These are phyloP conservation scores for Clarias batrachus DNA, from an alignment of 2,113 vertebrate genomes.

Conservation along the genomic window DNA sequence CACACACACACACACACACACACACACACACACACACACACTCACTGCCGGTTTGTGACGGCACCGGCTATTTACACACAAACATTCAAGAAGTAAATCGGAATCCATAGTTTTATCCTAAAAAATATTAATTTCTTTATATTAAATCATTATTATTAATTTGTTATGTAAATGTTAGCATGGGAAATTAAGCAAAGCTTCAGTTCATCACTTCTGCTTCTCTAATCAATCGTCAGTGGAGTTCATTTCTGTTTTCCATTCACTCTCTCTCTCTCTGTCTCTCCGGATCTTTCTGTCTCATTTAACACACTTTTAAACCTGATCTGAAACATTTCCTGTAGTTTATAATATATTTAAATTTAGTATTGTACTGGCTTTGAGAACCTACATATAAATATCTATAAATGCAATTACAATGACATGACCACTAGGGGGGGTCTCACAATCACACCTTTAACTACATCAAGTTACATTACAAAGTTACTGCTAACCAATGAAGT, in stretches of 20 bases:
- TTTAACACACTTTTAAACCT: not conserved
- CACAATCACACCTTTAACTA: not conserved
- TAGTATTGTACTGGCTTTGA: not conserved
- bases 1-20: not conserved
- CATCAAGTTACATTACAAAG: not conserved
- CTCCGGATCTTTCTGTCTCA: not conserved
- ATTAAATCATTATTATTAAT: no score
- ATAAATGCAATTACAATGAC: not conserved
- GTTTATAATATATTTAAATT: not conserved
- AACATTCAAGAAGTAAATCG: no score
- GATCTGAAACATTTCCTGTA: not conserved
- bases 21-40: not conserved
- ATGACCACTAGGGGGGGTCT: slow-evolving; percentile 11
- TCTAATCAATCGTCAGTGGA: not conserved
- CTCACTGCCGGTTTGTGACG: not conserved
- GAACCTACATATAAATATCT: not conserved
- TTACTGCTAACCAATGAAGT: slow-evolving; percentile 20
- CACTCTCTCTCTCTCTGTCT: not conserved
- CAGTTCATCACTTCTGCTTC: not conserved
- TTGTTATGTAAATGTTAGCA: no score
- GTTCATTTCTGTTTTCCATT: not conserved
- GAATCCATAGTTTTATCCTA: no score
- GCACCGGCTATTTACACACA: not conserved
- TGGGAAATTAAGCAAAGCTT: not conserved
- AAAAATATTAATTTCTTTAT: no score